These are phyloP conservation scores for Dendrocopos noguchii DNA, from an alignment of 2,113 vertebrate species.

Conservation along the genomic window DNA sequence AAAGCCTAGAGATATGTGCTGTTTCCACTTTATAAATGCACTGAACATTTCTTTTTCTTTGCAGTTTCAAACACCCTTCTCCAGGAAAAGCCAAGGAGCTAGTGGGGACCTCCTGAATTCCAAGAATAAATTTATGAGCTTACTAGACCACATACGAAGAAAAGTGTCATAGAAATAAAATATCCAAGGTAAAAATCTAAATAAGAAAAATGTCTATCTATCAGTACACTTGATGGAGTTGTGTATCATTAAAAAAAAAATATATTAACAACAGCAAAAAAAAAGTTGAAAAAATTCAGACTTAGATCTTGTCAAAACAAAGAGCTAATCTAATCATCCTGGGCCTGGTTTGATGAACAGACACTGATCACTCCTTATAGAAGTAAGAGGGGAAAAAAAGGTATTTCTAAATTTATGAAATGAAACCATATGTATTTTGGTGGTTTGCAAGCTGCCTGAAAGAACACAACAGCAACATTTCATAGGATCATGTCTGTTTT, in stretches of 20 bases:
- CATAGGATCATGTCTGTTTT: not conserved
- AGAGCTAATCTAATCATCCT: not conserved
- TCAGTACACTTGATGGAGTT: fast-evolving
- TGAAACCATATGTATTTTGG: not conserved
- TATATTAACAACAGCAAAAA: no score
- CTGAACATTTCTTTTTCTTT: not conserved
- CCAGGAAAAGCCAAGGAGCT: not conserved
- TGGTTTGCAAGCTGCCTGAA: not conserved
- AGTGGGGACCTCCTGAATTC: not conserved
- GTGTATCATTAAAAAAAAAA: no score
- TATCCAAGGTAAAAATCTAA: not conserved
- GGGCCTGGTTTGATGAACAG: not conserved
- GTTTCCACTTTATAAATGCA: not conserved
- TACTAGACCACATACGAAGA: not conserved
- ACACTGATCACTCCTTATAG: not conserved
- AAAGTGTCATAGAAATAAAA: not conserved
- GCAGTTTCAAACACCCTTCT: not conserved
- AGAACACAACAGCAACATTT: not conserved
- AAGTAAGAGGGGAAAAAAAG: not conserved
- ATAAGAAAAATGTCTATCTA: not conserved
- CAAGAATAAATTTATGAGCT: not conserved
- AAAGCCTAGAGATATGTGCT: not conserved
- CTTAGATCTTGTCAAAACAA: not conserved
- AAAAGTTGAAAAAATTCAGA: no score
- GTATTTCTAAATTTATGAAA: not conserved